A percentile compares a stretch with the other conserved stretches of the same genome.
Evolutionary conservation across 2,888 invertebrate species (phyloP).

Genomic region (Drosophila limbata): DNA sequence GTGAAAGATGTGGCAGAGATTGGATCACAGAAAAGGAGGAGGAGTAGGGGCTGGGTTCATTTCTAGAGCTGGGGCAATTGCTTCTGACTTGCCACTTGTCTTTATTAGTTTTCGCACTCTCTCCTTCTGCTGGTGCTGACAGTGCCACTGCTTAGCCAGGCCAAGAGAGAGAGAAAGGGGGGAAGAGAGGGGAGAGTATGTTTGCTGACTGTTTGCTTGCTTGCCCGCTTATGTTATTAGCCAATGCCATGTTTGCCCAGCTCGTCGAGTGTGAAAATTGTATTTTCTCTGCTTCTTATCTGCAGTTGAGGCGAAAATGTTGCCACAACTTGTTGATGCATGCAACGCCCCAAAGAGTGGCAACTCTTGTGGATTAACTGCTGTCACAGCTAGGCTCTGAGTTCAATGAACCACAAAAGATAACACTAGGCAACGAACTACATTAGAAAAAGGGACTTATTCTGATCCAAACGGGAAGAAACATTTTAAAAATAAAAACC

Average conservation of each 20-base stretch:
- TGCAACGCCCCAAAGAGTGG: slow-evolving; percentile 49
- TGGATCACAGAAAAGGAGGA: background rate
- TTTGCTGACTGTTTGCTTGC: slow-evolving; percentile 59
- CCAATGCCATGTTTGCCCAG: slow-evolving; percentile 69
- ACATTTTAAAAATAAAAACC: too few species aligned
- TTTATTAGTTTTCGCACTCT: slow-evolving; percentile 76
- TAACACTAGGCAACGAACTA: background rate
- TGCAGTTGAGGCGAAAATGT: slow-evolving; percentile 29
- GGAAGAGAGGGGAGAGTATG: background rate
- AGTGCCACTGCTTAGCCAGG: slow-evolving; percentile 44
- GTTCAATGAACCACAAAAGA: slow-evolving; percentile 42
- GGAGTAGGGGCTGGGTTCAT: background rate
- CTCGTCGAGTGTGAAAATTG: slow-evolving; percentile 68
- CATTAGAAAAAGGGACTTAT: background rate
- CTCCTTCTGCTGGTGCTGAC: slow-evolving; percentile 36
- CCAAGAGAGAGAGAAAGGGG: background rate
- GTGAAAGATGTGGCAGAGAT: slow-evolving; percentile 61
- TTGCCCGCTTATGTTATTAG: slow-evolving; percentile 76
- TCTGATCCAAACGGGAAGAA: background rate
- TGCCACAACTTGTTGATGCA: slow-evolving; percentile 67
- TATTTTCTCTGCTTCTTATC: slow-evolving; percentile 27
- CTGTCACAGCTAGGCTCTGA: slow-evolving; percentile 32
- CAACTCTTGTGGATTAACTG: slow-evolving; percentile 53
- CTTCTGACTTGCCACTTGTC: slow-evolving; percentile 79
- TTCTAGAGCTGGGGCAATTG: slow-evolving; percentile 47